These are phyloP conservation scores for Puffinus mauretanicus DNA, from an alignment of 2,113 vertebrate genomes.

Conservation along the genomic window DNA sequence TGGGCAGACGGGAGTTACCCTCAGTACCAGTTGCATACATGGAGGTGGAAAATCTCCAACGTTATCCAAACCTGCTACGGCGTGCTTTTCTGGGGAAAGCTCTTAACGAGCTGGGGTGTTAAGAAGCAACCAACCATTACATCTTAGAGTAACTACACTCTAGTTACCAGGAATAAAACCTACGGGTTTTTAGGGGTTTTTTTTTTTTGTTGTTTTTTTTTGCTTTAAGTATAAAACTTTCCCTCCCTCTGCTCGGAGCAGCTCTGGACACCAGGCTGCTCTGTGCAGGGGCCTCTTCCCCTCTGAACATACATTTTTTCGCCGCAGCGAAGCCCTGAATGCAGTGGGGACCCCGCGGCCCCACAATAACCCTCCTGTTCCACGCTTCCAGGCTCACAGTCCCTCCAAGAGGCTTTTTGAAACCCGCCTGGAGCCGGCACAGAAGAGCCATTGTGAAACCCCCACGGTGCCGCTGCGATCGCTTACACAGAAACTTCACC, in stretches of 20 bases:
- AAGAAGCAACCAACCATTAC: not conserved
- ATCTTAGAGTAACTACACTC: not conserved
- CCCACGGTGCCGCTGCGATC: not conserved
- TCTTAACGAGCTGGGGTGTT: not conserved
- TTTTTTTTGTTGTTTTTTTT: not conserved
- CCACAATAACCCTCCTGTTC: slow-evolving; percentile 46
- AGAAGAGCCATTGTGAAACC: slow-evolving; percentile 41
- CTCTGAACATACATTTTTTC: not conserved
- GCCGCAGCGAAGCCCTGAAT: not conserved
- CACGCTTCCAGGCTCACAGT: not conserved
- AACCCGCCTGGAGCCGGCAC: not conserved
- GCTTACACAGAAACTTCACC: slow-evolving; percentile 27
- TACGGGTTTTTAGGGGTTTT: too few species aligned
- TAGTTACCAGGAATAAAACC: not conserved
- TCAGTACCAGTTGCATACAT: fast-evolving
- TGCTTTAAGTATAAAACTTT: not conserved
- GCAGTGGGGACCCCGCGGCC: not conserved
- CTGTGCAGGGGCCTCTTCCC: not conserved
- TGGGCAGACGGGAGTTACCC: not conserved
- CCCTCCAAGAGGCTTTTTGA: not conserved
- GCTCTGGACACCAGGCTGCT: not conserved
- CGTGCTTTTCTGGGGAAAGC: not conserved
- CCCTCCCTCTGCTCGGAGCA: not conserved
- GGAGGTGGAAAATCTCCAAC: not conserved
- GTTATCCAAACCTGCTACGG: not conserved